Evolutionary conservation across 2,113 vertebrate genomes (phyloP).

Genomic region (Morone chrysops): DNA sequence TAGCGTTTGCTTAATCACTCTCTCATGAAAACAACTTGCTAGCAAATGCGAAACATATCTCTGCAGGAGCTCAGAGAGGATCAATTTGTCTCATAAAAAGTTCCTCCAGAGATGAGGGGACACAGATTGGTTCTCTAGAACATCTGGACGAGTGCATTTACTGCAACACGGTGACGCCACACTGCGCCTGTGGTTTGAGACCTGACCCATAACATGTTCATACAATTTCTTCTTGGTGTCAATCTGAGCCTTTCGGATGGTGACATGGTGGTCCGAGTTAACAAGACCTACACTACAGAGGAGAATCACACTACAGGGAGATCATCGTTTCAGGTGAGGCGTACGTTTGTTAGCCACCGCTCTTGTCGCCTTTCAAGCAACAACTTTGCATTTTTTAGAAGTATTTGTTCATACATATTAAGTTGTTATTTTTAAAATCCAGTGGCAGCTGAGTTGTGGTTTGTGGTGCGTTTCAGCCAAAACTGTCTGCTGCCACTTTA

Average conservation of each 20-base stretch:
- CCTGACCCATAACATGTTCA: neutral
- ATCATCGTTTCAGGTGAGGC: too few relatives aligned
- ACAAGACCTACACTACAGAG: too few relatives aligned
- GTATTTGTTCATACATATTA: neutral
- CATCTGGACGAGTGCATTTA: neutral
- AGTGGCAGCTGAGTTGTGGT: neutral
- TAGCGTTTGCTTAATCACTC: constrained; percentile 29
- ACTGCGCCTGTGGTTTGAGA: neutral
- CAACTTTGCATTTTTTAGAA: neutral
- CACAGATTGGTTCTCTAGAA: neutral
- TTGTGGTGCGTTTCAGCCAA: neutral
- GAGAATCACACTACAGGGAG: neutral
- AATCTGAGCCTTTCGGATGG: neutral
- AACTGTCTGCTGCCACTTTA: neutral
- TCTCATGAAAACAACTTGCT: constrained; percentile 37
- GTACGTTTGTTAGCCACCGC: too few relatives aligned
- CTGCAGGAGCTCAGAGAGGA: constrained; percentile 3
- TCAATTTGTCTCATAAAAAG: constrained; percentile 7
- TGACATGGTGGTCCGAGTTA: too few relatives aligned
- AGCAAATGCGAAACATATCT: constrained; percentile 12
- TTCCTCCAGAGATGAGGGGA: neutral
- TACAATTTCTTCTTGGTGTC: neutral
- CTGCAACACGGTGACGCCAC: neutral
- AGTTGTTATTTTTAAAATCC: neutral
- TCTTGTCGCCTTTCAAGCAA: too few relatives aligned